Conservation (phyloP, 2,113 vertebrate species). For the Halichoeres trimaculatus region DNA sequence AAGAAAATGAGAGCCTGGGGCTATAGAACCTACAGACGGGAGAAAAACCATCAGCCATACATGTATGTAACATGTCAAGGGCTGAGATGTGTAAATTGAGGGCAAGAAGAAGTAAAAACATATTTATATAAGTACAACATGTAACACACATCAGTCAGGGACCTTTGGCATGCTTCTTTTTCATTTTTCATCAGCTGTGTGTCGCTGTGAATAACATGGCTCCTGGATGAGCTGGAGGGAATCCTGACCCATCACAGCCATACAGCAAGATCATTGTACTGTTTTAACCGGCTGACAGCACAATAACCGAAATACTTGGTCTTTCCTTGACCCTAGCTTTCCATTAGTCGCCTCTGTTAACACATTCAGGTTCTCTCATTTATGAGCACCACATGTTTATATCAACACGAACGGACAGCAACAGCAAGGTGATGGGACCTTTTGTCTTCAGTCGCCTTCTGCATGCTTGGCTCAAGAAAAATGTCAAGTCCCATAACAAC, state of each 20-base stretch:
- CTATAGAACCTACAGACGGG: slow-evolving; percentile 85
- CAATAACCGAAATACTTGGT: slow-evolving; percentile 70
- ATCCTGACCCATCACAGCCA: slow-evolving; percentile 36
- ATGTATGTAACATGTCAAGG: slow-evolving; percentile 20
- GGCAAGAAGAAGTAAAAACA: slow-evolving; percentile 2
- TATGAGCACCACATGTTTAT: slow-evolving; percentile 30
- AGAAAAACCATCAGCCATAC: slow-evolving; percentile 28
- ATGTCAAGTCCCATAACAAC: slow-evolving; percentile 68
- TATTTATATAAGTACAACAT: slow-evolving; percentile 28
- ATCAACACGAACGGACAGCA: slow-evolving; percentile 40
- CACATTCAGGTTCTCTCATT: slow-evolving; percentile 15
- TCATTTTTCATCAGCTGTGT: slow-evolving; percentile 56
- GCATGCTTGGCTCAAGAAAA: slow-evolving; percentile 66
- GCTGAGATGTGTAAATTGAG: slow-evolving; percentile 23
- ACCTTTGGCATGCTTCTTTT: slow-evolving; percentile 36
- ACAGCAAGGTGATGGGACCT: slow-evolving; percentile 45
- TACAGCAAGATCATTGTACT: slow-evolving; percentile 60
- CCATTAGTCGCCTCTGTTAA: slow-evolving; percentile 38
- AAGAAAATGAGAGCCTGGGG: slow-evolving; percentile 94
- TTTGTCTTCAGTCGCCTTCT: slow-evolving; percentile 55
- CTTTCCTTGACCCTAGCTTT: slow-evolving; percentile 40
- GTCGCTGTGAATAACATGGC: slow-evolving; percentile 39
- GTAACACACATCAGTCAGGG: slow-evolving; percentile 19
- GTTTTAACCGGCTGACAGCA: slow-evolving; percentile 63
- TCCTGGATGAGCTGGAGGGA: slow-evolving; percentile 49